Base-by-base conservation (phyloP, 2,113 vertebrate species). In the Actenoides hombroni region DNA sequence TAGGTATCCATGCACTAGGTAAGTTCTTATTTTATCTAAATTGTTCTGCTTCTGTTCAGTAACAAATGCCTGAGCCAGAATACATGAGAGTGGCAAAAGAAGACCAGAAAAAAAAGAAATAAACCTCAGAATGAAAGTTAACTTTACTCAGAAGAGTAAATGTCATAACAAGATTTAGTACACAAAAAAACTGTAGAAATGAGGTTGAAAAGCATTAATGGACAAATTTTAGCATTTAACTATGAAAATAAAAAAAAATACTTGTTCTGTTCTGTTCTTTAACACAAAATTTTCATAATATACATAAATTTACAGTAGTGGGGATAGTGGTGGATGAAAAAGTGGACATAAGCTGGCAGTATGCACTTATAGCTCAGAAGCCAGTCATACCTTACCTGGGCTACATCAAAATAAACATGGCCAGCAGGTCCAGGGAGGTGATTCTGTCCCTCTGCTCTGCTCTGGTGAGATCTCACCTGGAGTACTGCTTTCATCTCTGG, bases 371-470 rank as follows among this genome's bases (percentile, higher is more conserved):
- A 61, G 5, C 11, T 24, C 19, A 21, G 20, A 83, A 25, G 7
- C 33, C 28, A 48, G 16, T 19, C 2, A 0, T 48, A n/a, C n/a
- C 25, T 7, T 53, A 53, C 6, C 19, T 69, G 46, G 23, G 6
- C 28, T 56, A 19, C 16, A 29, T 80, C 18, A 28, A 70, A 48
- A 64, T 12, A 39, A 56, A 15, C 4, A 1, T 7, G 7, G 3
- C 26, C 57, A 33, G 63, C 16, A 51, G 28, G 15, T 68, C 0
- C 0, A 60, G 10, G 10, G n/a, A 48, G 15, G 33, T 11, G 17
- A 61, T 42, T 51, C 33, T 61, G 5, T 5, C 16, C 31, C 7
- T 57, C 23, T 39, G 1, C 2, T 20, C 19, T 2, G 1, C 20
- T 37, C 31, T 37, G 2, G 5, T 78, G 54, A 78, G 73, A 37